Percentiles rank a stretch among this genome's conserved stretches.
Conservation (phyloP, 1,140 invertebrate genomes). For the Euwallacea similis region DNA sequence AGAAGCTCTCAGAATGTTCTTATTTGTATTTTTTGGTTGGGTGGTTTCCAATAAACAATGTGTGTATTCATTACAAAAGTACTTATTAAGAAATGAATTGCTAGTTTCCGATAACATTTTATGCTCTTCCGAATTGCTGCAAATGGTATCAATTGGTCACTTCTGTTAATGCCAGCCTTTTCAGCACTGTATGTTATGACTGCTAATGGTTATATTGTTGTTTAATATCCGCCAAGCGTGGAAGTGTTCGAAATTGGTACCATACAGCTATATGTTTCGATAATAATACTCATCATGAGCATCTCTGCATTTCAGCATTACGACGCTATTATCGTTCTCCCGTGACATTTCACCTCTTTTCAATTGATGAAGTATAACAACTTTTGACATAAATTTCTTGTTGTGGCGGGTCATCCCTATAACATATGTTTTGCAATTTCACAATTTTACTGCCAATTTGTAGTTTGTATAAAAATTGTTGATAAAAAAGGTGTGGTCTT, state of each 20-base stretch:
- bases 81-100: constrained; percentile 46
- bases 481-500: constrained; percentile 42
- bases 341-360: constrained; percentile 49
- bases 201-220: not conserved
- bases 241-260: not conserved
- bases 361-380: constrained; percentile 49
- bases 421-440: not conserved
- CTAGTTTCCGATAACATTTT: constrained; percentile 53
- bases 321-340: constrained; percentile 52
- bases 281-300: constrained; percentile 53
- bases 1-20: not conserved
- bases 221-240: not conserved
- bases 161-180: constrained; percentile 44
- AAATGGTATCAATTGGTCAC: constrained; percentile 52
- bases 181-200: not conserved
- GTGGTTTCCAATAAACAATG: not conserved
- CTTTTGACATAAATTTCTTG: constrained; percentile 33
- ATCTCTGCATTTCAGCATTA: constrained; percentile 55
- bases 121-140: constrained; percentile 48
- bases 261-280: constrained; percentile 48
- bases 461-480: constrained; percentile 41
- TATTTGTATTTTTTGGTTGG: not conserved
- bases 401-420: constrained; percentile 22
- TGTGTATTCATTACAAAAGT: constrained; percentile 21
- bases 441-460: not conserved